Percentiles rank a stretch among this genome's conserved stretches.
These are phyloP conservation scores for Tupaia tana DNA, from an alignment of 2,113 vertebrate species.

Conservation along the genomic window DNA sequence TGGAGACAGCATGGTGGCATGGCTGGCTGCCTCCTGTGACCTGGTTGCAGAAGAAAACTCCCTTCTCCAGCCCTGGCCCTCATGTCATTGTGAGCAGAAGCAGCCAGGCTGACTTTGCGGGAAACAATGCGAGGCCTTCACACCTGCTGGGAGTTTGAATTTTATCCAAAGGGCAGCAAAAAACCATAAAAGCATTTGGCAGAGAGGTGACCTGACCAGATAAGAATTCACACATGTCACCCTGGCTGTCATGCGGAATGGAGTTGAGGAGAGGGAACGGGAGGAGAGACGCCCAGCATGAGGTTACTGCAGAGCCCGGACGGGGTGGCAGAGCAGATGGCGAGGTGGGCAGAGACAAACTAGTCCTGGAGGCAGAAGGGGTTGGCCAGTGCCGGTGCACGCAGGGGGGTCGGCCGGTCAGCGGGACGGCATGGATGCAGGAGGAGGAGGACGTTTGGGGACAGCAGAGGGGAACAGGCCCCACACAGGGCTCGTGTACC, in stretches of 20 bases:
- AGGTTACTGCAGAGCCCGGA: too few species aligned
- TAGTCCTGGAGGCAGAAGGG: not conserved
- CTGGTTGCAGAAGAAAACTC: too few species aligned
- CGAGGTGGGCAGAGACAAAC: not conserved
- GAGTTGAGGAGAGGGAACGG: rapidly evolving
- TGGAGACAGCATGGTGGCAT: too few species aligned
- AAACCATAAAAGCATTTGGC: not conserved
- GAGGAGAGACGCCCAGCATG: rapidly evolving
- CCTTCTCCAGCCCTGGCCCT: too few species aligned
- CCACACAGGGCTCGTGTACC: too few species aligned
- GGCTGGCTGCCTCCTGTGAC: too few species aligned
- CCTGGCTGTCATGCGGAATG: not conserved
- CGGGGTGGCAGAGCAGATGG: rapidly evolving
- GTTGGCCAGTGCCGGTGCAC: rapidly evolving
- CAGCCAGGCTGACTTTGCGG: too few species aligned
- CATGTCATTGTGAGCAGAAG: too few species aligned
- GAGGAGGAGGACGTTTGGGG: not conserved
- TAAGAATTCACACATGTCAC: not conserved
- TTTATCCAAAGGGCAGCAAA: not conserved
- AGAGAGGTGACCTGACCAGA: not conserved
- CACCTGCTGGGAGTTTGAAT: not conserved
- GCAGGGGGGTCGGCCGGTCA: too few species aligned
- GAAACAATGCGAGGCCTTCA: not conserved
- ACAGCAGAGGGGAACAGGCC: too few species aligned
- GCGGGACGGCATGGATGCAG: rapidly evolving